Conservation (phyloP, 2,888 invertebrate genomes). For the Xanthostigma xanthostigma region DNA sequence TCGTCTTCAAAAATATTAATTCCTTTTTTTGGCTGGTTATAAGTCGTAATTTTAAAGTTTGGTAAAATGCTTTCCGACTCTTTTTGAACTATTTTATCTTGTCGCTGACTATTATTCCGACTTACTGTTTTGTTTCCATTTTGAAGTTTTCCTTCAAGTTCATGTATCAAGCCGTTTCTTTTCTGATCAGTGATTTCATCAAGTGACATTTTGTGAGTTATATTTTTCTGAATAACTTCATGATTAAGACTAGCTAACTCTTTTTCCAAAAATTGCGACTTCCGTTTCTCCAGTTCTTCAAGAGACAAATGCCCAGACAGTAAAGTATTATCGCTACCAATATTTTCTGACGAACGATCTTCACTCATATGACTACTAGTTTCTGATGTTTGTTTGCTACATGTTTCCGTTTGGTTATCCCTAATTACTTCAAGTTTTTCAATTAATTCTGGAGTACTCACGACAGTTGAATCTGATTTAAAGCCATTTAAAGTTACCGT, state of each 20-base stretch:
- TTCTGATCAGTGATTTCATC: conserved; percentile 2
- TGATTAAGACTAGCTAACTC: conserved; percentile 28
- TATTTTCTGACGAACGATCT: not conserved
- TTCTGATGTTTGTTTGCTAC: not conserved
- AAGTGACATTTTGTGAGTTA: conserved; percentile 1
- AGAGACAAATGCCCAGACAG: conserved; percentile 23
- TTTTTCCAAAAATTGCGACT: conserved; percentile 27
- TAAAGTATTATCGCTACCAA: not conserved
- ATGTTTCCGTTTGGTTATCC: conserved; percentile 17
- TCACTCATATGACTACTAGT: not conserved
- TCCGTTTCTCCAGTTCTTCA: conserved; percentile 27
- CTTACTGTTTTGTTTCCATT: conserved; percentile 8
- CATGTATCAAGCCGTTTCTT: conserved; percentile 14
- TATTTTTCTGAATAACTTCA: conserved; percentile 9
- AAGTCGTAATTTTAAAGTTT: conserved; percentile 30
- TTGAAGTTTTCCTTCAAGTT: conserved; percentile 17
- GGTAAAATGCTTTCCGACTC: conserved; percentile 19
- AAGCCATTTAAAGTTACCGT: conserved; percentile 15
- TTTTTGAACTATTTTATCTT: conserved; percentile 5
- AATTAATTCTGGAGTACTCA: conserved; percentile 26
- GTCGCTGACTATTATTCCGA: conserved; percentile 5
- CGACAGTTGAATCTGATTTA: conserved; percentile 23
- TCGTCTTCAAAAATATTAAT: conserved; percentile 31
- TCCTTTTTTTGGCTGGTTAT: conserved; percentile 26
- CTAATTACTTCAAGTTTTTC: conserved; percentile 24